Evolutionary conservation across 2,113 vertebrate genomes (phyloP), one percentile per base, ranked within the genome.

Genomic region (Stercorarius parasiticus): DNA sequence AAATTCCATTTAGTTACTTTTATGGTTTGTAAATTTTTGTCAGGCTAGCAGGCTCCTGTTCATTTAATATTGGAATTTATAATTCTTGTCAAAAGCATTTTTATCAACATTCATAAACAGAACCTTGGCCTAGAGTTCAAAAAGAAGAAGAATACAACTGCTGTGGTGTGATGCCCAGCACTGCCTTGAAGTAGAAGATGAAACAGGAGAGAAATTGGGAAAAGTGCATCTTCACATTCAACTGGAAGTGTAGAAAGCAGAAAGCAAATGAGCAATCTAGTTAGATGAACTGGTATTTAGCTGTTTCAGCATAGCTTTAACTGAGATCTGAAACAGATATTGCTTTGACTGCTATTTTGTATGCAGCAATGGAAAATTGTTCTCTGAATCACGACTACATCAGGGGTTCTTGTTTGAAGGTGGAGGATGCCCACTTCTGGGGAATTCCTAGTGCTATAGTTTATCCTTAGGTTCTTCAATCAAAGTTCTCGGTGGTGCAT

Each of bases 261-360:
- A 89, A 96, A 49, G 10, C 32, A 86, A 86, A 84, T 82, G 43
- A 38, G 43, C 49, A 80, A 19, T 36, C 81, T 69, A 58, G 6
- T 29, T 78, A 64, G 86, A 62, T 42, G 59, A 81, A 47, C 18
- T n/a, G 50, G 14, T 89, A 65, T 85, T 97, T 59, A 49, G 16
- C 80, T 77, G 27, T 85, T 93, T 88, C 71, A 78, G 17, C 25
- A 25, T 43, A 82, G 80, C 38, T 82, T 91, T 70, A 85, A 64
- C 34, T 36, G 59, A 72, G 29, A 76, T 66, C 83, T 84, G 72
- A 88, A 95, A 45, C 47, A 78, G 73, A 32, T 88, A 82, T 1
- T 94, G 58, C 76, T 79, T 94, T 91, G 87, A 74, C 53, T 87
- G 43, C 58, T 77, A 3, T 70, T 96, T 94, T 92, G 30, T 58